Base-by-base conservation (phyloP, 2,113 vertebrate species). In the Pachycephala philippinensis region DNA sequence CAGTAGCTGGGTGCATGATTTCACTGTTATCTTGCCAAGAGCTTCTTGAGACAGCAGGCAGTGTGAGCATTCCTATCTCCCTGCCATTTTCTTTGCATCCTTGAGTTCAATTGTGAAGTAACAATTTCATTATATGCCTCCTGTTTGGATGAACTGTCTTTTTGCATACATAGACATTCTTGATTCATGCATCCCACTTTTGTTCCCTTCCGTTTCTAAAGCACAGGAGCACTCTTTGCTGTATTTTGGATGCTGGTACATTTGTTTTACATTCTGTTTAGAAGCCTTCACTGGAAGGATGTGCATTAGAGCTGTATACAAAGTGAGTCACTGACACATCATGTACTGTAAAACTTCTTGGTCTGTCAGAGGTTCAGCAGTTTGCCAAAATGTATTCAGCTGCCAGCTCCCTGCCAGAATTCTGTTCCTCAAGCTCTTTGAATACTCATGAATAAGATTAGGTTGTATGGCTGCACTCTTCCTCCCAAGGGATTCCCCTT, bases 401-500 rank as follows among this genome's bases (percentile, higher is more conserved):
- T 94, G 82, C 77, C 88, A 94, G 40, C n/a, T 82, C 54, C 84
- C 78, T 96, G 64, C 65, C 63, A 90, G 69, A 96, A 53, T 63
- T 94, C 80, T 81, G 54, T 76, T 95, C 87, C 91, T 95, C 69
- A 75, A 53, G 42, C 47, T 84, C 89, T 95, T 94, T 96, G 79
- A 92, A 95, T 91, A 52, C 79, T 96, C 78, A 54, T 89, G 82
- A 95, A 84, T 91, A 94, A 95, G 79, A 96, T 96, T 82, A 97
- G 64, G 60, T 86, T 96, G 42, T 94, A 33, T 92, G 93, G 87
- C 78, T 90, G 47, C 52, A 33, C 20, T 95, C 37, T 94, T 90
- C 49, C 61, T 94, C 74, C 42, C 60, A 91, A 63, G 90, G 50
- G 92, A 90, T 90, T 87, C 27, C 52, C 22, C 39, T 86, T 94